Evolutionary conservation across 2,797 vertebrate genomes (phyloP), one percentile per base, ranked within the genome.

Genomic region (Brachyrhaphis roseni): DNA sequence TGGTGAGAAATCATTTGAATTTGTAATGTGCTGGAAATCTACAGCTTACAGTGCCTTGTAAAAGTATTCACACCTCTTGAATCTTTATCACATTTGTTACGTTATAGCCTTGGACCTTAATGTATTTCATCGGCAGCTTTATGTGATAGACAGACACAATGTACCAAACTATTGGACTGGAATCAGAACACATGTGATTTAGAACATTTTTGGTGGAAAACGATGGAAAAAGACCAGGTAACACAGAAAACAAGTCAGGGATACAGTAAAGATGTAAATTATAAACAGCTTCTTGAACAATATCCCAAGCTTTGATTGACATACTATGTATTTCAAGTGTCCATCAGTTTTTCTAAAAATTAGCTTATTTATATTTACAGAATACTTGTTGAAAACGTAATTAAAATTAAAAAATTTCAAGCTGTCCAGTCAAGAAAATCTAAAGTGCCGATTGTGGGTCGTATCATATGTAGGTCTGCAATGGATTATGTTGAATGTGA

Each of bases 11-110:
- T 16, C 41, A 6, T 53, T 36, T 76, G 62, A 72, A 57, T 81
- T 46, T 82, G 68, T 78, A 55, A 84, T 45, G 81, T 51, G 47
- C 26, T 51, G 36, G 13, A 77, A 72, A 76, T 66, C 68, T 57
- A 78, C 66, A 34, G 10, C 41, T 45, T 64, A 43, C 12, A n/a
- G 5, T 45, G 23, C 23, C 5, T 41, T 45, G 4, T 39, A 43
- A 45, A 43, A 39, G 8, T n/a, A 5, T 70, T 68, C 18, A 23
- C 31, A 39, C 36, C 39, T 13, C 39, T 70, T 45, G 11, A 70
- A 45, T 68, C 64, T 41, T 68, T 68, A 41, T 41, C 20, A 41
- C 62, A 64, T 64, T 64, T 41, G 8, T 41, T 12, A 26, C 5
- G 4, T 68, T 41, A 26, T 11, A 68, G 23, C 20, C 36, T 23